Evolutionary conservation across 2,888 invertebrate species (phyloP).

Genomic region (Drosophila histrio): DNA sequence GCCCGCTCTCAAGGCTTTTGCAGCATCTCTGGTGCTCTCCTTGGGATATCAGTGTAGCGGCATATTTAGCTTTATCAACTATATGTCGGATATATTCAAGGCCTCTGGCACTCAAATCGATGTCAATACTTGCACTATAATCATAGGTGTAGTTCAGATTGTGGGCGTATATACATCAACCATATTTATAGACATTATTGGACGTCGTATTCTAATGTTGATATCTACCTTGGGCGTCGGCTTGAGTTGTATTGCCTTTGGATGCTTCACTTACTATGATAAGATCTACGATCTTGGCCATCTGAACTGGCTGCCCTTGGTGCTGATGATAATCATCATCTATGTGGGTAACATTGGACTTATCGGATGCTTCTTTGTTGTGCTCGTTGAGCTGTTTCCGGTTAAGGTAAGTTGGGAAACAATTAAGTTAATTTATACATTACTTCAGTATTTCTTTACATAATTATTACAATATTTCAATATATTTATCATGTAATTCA

Average conservation of each 20-base stretch:
- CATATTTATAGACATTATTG: conserved; percentile 77
- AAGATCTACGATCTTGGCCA: conserved; percentile 47
- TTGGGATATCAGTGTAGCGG: conserved; percentile 78
- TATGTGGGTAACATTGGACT: conserved; percentile 80
- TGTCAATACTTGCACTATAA: conserved; percentile 80
- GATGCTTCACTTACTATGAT: conserved; percentile 67
- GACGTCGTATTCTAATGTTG: conserved; percentile 79
- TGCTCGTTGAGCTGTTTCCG: conserved; percentile 81
- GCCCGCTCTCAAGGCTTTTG: conserved; percentile 70
- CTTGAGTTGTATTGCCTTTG: conserved; percentile 72
- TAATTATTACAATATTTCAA: too few relatives aligned
- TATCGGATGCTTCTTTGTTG: conserved; percentile 77
- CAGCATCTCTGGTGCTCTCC: conserved; percentile 63
- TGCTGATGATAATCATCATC: conserved; percentile 76
- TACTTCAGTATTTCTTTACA: too few relatives aligned
- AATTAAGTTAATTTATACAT: background rate
- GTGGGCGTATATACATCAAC: conserved; percentile 78
- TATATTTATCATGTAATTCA: too few relatives aligned
- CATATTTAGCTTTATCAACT: conserved; percentile 80
- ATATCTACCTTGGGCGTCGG: conserved; percentile 75
- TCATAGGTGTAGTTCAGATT: conserved; percentile 80
- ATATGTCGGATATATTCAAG: conserved; percentile 81
- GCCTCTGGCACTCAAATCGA: conserved; percentile 73
- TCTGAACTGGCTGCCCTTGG: conserved; percentile 77
- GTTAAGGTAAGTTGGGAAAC: conserved; percentile 66